Evolutionary conservation across 2,888 invertebrate species (phyloP).

Genomic region (Polydrusus pterygomalis): DNA sequence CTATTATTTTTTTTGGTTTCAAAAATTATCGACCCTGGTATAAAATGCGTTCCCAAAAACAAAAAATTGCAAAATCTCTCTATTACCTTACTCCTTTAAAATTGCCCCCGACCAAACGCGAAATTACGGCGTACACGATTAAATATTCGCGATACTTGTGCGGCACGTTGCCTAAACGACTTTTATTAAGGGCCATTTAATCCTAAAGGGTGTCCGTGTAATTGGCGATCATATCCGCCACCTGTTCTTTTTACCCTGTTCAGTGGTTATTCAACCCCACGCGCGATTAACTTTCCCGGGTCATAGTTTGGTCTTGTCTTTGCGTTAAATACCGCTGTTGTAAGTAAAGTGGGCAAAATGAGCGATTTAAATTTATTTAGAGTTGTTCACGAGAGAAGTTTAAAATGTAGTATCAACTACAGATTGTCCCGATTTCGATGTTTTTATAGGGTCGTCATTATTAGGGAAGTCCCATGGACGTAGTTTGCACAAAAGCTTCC

Average conservation of each 20-base stretch:
- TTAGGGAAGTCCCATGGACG: too few relatives aligned
- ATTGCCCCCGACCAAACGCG: conserved; percentile 5
- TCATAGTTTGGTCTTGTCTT: conserved; percentile 24
- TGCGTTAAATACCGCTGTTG: conserved; percentile 5
- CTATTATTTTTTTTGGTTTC: too few relatives aligned
- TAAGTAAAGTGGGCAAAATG: neutral
- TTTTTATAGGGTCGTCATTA: too few relatives aligned
- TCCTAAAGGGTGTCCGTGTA: conserved; percentile 44
- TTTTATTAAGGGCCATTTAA: conserved; percentile 49
- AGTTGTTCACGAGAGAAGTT: neutral
- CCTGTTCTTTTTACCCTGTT: conserved; percentile 43
- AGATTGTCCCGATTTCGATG: too few relatives aligned
- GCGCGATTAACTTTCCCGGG: conserved; percentile 35
- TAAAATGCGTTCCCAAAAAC: too few relatives aligned
- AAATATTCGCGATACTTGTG: conserved; percentile 38
- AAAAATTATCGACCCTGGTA: too few relatives aligned
- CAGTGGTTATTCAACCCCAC: conserved; percentile 34
- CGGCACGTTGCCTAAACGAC: conserved; percentile 46
- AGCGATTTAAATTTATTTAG: neutral
- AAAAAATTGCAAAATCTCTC: too few relatives aligned
- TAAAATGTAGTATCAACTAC: too few relatives aligned
- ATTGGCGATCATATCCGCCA: conserved; percentile 51
- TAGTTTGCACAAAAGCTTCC: too few relatives aligned
- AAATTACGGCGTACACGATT: conserved; percentile 16
- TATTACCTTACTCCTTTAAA: neutral